phyloP scores from a whole-genome alignment of 2,113 vertebrate species.

The Actinemys pallida region DNA sequence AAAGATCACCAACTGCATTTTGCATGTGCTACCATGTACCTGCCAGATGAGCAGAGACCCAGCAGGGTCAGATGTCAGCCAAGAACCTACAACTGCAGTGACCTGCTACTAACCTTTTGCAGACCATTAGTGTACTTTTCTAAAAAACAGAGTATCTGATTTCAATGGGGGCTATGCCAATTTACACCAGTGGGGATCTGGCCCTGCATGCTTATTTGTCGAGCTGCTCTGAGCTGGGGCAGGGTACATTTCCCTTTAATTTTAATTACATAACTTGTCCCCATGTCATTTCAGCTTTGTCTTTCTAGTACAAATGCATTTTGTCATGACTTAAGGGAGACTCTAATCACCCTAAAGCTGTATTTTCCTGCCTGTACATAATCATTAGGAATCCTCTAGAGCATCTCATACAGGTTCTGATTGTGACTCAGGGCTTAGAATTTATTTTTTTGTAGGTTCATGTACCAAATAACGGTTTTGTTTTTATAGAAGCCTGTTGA shows the following conservation, averaged over 20 bases:
- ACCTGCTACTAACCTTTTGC: too few species aligned
- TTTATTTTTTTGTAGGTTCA: background rate
- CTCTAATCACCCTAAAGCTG: slow-evolving; percentile 26
- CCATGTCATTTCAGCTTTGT: background rate
- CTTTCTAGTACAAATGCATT: background rate
- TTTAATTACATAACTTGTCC: slow-evolving; percentile 32
- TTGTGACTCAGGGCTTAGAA: background rate
- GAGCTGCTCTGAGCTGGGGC: background rate
- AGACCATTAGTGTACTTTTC: background rate
- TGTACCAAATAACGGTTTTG: background rate
- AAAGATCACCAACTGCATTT: background rate
- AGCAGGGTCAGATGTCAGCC: too few species aligned
- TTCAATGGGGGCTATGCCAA: background rate
- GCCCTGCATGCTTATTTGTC: background rate
- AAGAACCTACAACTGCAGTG: too few species aligned
- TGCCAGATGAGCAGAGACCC: too few species aligned
- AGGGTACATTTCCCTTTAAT: background rate
- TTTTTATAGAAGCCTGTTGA: slow-evolving; percentile 5
- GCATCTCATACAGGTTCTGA: background rate
- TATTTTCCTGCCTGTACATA: slow-evolving; percentile 8
- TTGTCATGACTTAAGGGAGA: slow-evolving; percentile 30
- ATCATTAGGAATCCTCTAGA: slow-evolving; percentile 33
- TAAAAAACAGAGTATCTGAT: too few species aligned
- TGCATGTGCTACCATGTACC: background rate
- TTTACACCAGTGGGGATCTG: background rate